Evolutionary conservation across 2,113 vertebrate species (phyloP), one percentile per base, ranked within the genome.

Genomic region (Capricornis sumatraensis): DNA sequence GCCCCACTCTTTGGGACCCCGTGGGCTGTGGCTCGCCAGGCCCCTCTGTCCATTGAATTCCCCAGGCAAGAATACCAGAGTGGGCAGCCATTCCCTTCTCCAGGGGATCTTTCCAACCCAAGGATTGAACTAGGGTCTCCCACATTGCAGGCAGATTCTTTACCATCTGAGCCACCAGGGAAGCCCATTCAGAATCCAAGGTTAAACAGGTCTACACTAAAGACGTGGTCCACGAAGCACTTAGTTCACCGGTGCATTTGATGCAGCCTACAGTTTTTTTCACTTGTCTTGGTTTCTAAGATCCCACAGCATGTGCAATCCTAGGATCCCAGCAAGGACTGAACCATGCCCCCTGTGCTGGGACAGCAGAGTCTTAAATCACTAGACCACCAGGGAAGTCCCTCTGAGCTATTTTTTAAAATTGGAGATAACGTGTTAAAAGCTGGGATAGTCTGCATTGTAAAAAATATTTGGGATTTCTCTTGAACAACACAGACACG

Each of bases 231-330:
- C 62, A 81, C 0, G 11, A 62, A 71, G 19, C 36, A 28, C n/a
- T 2, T 0, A 15, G 36, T 40, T 52, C 19, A 28, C 2, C 8
- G 43, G 27, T 13, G 7, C 2, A 43, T 3, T 6, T 21, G 15
- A 53, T 7, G 23, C 25, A 6, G 6, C 3, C n/a, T 6, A 14
- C 2, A 2, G 23, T 33, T 57, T 45, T 7, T 2, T 78, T 13
- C 9, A n/a, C 52, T 23, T n/a, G 17, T n/a, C 47, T 17, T 19
- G 13, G 23, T 3, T 14, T 93, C 12, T 40, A 14, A 43, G 40
- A 43, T 6, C 30, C 3, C 79, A 53, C 47, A 81, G 6, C 47
- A 82, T n/a, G 6, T 17, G 6, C 1, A 8, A 33, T 81, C 45
- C 52, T 52, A 81, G 16, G 33, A 12, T 19, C 16, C 16, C 78